Percentiles rank a stretch among this genome's conserved stretches.
phyloP scores from a whole-genome alignment of 2,888 invertebrate species.

The Cephus rjabovi region DNA sequence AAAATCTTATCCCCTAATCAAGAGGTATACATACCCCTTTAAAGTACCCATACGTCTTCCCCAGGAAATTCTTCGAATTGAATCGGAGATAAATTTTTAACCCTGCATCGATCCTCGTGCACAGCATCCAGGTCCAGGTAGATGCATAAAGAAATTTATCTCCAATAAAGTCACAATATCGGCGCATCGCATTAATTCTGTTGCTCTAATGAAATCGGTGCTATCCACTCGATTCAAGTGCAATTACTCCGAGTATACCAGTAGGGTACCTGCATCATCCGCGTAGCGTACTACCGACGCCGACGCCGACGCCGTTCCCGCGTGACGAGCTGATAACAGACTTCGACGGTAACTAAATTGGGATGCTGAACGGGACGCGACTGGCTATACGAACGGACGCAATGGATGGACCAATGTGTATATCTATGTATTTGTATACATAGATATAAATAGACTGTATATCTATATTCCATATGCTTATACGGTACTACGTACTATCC shows the following conservation, averaged over 20 bases:
- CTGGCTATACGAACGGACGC: background rate
- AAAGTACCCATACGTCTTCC: no score
- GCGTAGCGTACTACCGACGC: background rate
- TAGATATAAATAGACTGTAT: background rate
- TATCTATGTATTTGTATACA: background rate
- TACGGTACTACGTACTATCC: background rate
- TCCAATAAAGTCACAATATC: no score
- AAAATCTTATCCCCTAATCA: no score
- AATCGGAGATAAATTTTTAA: no score
- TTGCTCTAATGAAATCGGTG: no score
- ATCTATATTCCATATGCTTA: background rate
- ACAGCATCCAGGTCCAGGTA: no score
- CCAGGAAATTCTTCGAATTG: no score
- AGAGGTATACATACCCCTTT: no score
- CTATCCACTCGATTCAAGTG: background rate
- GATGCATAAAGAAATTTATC: no score
- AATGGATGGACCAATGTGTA: background rate
- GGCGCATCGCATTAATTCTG: no score
- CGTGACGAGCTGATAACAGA: conserved; percentile 6
- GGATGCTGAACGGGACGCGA: background rate
- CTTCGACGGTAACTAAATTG: conserved; percentile 6
- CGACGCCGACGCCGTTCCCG: background rate
- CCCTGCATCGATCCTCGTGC: no score
- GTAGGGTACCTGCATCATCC: background rate
- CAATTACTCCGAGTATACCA: background rate